Evolutionary conservation across 2,888 invertebrate genomes (phyloP).

Genomic region (Drosophila pseudotalamancana): DNA sequence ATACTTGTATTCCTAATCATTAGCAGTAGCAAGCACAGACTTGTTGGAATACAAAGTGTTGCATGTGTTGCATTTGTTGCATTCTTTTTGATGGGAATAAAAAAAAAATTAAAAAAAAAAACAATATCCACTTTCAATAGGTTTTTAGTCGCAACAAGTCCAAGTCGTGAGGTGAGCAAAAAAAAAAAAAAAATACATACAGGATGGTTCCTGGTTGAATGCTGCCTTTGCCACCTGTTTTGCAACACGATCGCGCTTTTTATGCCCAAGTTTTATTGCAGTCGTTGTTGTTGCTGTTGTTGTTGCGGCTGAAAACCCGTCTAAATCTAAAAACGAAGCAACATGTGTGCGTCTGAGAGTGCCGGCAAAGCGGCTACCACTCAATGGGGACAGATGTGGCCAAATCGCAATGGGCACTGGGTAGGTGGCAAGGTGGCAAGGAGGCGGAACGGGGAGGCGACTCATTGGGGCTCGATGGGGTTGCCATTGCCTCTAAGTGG

Average conservation of each 20-base stretch:
- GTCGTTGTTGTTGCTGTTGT: constrained; percentile 14
- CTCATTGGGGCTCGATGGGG: constrained; percentile 23
- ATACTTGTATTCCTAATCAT: background rate
- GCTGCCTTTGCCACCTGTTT: constrained; percentile 54
- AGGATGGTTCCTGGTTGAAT: constrained; percentile 57
- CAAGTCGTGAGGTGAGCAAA: constrained; percentile 40
- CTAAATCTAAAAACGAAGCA: constrained; percentile 77
- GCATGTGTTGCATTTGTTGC: background rate
- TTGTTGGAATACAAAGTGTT: background rate
- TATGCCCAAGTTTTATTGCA: constrained; percentile 37
- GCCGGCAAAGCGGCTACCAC: constrained; percentile 68
- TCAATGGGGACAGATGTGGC: constrained; percentile 66
- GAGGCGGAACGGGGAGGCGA: too few species aligned
- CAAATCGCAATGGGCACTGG: constrained; percentile 37
- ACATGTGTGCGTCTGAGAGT: constrained; percentile 74
- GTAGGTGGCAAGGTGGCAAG: background rate
- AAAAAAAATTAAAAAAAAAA: background rate
- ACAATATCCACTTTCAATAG: constrained; percentile 15
- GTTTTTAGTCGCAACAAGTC: constrained; percentile 37
- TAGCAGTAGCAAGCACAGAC: background rate
- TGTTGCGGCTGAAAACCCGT: constrained; percentile 56
- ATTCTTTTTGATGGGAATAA: background rate
- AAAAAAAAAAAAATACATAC: constrained; percentile 31
- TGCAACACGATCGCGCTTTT: constrained; percentile 63
- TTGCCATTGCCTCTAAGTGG: constrained; percentile 45